Conservation (phyloP, 2,888 invertebrate species). For the Lasioglossum figueresi region DNA sequence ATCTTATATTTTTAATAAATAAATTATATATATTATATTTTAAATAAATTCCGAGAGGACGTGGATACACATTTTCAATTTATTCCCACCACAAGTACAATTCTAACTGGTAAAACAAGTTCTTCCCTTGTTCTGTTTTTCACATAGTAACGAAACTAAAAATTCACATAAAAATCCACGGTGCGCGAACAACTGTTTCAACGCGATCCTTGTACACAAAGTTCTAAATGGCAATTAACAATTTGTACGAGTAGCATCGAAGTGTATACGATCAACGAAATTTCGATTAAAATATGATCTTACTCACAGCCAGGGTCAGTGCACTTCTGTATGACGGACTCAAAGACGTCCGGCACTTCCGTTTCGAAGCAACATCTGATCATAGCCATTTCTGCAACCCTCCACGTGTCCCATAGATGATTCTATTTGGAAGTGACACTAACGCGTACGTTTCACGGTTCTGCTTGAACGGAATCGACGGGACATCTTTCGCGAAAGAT, state of each 20-base stretch:
- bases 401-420: slow-evolving; percentile 11
- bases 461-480: background rate
- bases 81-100: background rate
- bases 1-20: background rate
- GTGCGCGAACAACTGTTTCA: background rate
- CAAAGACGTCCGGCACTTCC: slow-evolving; percentile 90
- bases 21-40: too few species aligned
- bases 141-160: background rate
- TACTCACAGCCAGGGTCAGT: slow-evolving; percentile 93
- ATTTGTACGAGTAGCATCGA: background rate
- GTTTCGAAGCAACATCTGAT: slow-evolving; percentile 93
- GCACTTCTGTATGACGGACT: slow-evolving; percentile 91
- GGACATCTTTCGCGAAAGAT: background rate
- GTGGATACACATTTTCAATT: background rate
- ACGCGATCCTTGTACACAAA: background rate
- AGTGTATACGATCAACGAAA: background rate
- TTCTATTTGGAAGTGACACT: background rate
- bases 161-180: background rate
- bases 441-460: background rate
- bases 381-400: slow-evolving; percentile 86
- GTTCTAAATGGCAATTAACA: background rate
- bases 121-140: background rate
- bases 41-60: background rate
- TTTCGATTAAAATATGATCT: background rate
- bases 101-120: background rate